Percentiles rank a stretch among this genome's conserved stretches.
Evolutionary conservation across 2,113 vertebrate genomes (phyloP).

Genomic region (Istiophorus platypterus): DNA sequence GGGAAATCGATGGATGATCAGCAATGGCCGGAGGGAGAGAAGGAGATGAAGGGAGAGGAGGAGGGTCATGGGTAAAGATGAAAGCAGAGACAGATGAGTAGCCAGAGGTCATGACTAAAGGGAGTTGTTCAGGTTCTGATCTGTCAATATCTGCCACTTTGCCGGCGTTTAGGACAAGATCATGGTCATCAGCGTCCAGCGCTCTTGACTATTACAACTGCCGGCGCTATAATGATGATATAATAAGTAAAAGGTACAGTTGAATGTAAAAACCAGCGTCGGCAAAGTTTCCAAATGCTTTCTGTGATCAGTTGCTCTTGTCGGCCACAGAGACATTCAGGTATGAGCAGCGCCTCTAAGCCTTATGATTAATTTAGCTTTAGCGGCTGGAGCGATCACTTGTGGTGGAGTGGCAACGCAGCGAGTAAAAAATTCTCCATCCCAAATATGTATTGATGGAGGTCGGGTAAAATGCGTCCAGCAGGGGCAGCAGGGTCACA

Average conservation of each 20-base stretch:
- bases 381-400: not conserved
- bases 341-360: not conserved
- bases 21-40: conserved; percentile 27
- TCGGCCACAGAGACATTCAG: not conserved
- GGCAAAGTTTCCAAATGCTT: not conserved
- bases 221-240: conserved; percentile 25
- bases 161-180: conserved; percentile 47
- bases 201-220: not conserved
- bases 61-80: conserved; percentile 39
- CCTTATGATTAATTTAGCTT: not conserved
- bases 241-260: not conserved
- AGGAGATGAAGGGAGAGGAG: not conserved
- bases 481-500: conserved; percentile 17
- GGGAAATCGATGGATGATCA: conserved; percentile 80
- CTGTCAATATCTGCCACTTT: conserved; percentile 48
- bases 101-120: conserved; percentile 62
- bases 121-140: conserved; percentile 61
- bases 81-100: conserved; percentile 60
- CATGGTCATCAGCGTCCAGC: conserved; percentile 27
- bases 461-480: conserved; percentile 6
- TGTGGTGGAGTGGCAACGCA: too few relatives aligned
- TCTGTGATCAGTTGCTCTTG: not conserved
- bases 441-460: conserved; percentile 1
- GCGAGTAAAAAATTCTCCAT: not conserved
- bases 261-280: not conserved